Percentiles rank a stretch among this genome's conserved stretches.
Evolutionary conservation across 2,888 invertebrate genomes (phyloP).

Genomic region (Agrilus cyanescens): DNA sequence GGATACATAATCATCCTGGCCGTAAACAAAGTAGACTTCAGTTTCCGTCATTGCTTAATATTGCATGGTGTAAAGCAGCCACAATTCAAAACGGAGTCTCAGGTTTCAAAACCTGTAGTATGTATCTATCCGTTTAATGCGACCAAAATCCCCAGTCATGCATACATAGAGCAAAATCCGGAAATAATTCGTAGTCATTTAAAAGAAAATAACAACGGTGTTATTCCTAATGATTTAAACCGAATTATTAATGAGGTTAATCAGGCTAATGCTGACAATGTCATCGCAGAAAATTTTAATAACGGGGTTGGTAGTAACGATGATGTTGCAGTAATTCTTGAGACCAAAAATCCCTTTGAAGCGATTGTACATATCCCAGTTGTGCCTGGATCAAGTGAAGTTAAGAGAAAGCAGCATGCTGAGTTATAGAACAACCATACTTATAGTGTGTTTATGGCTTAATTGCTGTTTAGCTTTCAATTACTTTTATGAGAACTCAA

Average conservation of each 20-base stretch:
- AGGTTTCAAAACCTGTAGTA: conserved; percentile 3
- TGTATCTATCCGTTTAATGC: conserved; percentile 1
- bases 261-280: too few relatives aligned
- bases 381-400: too few relatives aligned
- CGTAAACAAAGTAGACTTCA: conserved; percentile 1
- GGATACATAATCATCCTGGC: conserved; percentile 3
- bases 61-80: conserved; percentile 1
- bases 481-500: too few relatives aligned
- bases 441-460: too few relatives aligned
- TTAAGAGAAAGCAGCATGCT: not conserved
- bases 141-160: not conserved
- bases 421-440: too few relatives aligned
- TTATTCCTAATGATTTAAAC: not conserved
- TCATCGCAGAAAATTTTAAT: too few relatives aligned
- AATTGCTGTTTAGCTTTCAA: too few relatives aligned
- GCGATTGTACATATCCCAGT: too few relatives aligned
- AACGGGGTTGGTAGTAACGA: too few relatives aligned
- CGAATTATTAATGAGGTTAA: too few relatives aligned
- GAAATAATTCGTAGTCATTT: not conserved
- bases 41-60: not conserved
- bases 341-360: too few relatives aligned
- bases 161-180: not conserved
- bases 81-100: conserved; percentile 4
- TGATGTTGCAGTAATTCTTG: too few relatives aligned
- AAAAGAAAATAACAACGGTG: not conserved